Conservation (phyloP, 2,113 vertebrate species). For the Nicator chloris region DNA sequence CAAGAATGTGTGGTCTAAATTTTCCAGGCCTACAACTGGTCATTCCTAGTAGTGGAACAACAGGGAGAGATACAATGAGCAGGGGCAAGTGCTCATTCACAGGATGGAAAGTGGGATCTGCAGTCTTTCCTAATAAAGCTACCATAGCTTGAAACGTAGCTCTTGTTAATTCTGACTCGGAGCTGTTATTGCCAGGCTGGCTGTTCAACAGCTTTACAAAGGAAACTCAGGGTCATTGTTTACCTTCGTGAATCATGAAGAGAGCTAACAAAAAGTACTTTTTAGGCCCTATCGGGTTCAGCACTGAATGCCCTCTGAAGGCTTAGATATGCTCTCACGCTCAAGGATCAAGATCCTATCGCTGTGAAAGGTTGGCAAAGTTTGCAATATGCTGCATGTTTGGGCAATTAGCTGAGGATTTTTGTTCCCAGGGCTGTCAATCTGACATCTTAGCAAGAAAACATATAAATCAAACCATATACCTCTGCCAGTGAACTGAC, state of each 20-base stretch:
- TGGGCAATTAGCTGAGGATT: constrained; percentile 32
- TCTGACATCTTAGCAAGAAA: constrained; percentile 21
- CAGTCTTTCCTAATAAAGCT: neutral
- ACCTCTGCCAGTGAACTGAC: neutral
- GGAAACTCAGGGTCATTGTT: constrained; percentile 5
- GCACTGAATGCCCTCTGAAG: neutral
- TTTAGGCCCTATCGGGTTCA: neutral
- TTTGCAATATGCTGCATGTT: constrained; percentile 11
- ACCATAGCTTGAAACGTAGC: neutral
- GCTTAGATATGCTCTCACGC: neutral
- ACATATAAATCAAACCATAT: constrained; percentile 21
- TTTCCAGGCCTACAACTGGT: neutral
- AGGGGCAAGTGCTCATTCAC: neutral
- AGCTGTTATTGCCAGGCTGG: constrained; percentile 1
- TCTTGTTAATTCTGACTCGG: neutral
- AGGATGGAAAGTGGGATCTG: neutral
- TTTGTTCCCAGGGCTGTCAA: constrained; percentile 40
- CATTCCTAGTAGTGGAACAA: neutral
- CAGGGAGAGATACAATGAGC: neutral
- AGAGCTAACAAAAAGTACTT: constrained; percentile 24
- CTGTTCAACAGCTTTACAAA: constrained; percentile 26
- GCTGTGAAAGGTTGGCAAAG: constrained; percentile 25
- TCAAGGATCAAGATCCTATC: constrained; percentile 13
- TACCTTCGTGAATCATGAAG: constrained; percentile 14
- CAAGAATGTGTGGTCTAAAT: neutral